Conservation (phyloP, 2,113 vertebrate species). For the Microtus pennsylvanicus region DNA sequence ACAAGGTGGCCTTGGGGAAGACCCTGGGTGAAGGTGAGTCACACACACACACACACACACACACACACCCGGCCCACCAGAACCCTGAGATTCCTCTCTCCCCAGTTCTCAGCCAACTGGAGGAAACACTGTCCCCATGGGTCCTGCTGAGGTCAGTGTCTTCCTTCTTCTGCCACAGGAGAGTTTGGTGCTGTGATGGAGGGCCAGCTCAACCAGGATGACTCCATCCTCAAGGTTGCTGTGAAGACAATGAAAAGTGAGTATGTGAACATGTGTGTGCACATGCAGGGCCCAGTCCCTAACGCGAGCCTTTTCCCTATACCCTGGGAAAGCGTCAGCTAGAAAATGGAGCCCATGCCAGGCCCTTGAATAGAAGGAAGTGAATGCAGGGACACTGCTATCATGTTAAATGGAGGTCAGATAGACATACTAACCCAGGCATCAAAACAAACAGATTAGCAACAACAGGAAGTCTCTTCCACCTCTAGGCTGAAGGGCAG, state of each 20-base stretch:
- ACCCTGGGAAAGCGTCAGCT: background rate
- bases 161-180: constrained; percentile 82
- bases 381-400: background rate
- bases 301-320: background rate
- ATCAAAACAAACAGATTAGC: background rate
- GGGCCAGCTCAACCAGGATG: constrained; percentile 93
- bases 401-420: background rate
- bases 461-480: background rate
- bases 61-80: background rate
- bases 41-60: background rate
- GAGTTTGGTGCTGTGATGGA: constrained; percentile 97
- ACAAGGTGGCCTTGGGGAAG: constrained; percentile 94
- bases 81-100: background rate
- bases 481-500: background rate
- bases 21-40: constrained; percentile 93
- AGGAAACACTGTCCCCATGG: background rate
- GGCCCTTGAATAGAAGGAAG: background rate
- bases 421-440: background rate
- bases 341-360: background rate
- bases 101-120: background rate
- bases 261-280: constrained; percentile 48
- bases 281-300: no score
- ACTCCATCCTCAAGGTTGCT: constrained; percentile 92
- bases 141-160: background rate
- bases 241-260: constrained; percentile 98